Percentiles rank a stretch among this genome's conserved stretches.
Evolutionary conservation across 2,113 vertebrate species (phyloP).

Genomic region (Petromus typicus): DNA sequence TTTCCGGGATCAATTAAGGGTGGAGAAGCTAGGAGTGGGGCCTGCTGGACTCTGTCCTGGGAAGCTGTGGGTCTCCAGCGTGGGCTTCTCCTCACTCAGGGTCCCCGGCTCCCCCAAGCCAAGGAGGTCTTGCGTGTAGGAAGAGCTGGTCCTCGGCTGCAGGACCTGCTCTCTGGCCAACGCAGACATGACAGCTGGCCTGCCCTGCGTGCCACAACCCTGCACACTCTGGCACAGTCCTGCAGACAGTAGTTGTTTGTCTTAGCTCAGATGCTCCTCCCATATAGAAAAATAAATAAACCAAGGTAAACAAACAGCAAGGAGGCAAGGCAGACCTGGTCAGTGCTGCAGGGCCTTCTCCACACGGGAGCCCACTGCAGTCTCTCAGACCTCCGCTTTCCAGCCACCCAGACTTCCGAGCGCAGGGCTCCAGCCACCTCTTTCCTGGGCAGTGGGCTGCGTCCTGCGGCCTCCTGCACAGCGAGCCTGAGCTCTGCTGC

Average conservation of each 20-base stretch:
- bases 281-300: background rate
- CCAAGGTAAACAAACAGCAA: background rate
- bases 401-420: background rate
- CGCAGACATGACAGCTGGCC: accelerated
- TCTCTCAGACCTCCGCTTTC: background rate
- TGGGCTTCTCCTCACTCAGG: background rate
- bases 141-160: background rate
- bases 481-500: background rate
- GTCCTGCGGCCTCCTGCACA: background rate
- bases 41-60: background rate
- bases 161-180: too few species aligned
- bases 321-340: background rate
- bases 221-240: background rate
- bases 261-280: background rate
- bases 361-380: accelerated
- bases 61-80: background rate
- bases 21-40: accelerated
- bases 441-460: background rate
- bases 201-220: too few species aligned
- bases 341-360: background rate
- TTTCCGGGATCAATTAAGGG: background rate
- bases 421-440: background rate
- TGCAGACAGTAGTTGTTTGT: background rate
- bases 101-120: background rate
- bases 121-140: too few species aligned